Percentiles rank a stretch among this genome's conserved stretches.
Evolutionary conservation across 2,113 vertebrate genomes (phyloP).

Genomic region (Perca fluviatilis): DNA sequence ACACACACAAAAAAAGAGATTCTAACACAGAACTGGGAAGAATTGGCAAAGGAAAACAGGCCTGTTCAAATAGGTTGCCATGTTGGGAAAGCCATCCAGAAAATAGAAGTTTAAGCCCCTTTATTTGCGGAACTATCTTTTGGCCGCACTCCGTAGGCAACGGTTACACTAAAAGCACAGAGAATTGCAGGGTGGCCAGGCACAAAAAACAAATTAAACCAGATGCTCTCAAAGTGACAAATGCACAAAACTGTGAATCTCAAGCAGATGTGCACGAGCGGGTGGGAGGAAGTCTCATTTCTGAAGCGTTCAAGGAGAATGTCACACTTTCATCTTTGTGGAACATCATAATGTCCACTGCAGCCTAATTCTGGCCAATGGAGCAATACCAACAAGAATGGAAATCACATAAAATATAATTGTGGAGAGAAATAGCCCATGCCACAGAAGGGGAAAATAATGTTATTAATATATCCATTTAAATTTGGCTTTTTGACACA

Average conservation of each 20-base stretch:
- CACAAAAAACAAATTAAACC: constrained; percentile 85
- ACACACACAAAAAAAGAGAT: constrained; percentile 6
- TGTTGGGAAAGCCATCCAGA: constrained; percentile 76
- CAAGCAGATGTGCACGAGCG: constrained; percentile 60
- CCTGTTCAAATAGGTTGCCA: constrained; percentile 43
- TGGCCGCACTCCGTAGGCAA: constrained; percentile 79
- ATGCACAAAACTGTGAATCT: constrained; percentile 83
- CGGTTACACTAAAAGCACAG: constrained; percentile 78
- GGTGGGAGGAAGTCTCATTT: constrained; percentile 64
- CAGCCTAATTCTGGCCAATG: constrained; percentile 41
- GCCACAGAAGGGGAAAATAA: constrained; percentile 5
- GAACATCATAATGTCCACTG: constrained; percentile 61
- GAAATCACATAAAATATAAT: constrained; percentile 35
- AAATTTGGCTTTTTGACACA: constrained; percentile 12
- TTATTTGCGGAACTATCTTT: constrained; percentile 87
- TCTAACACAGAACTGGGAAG: constrained; percentile 20
- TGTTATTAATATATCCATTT: constrained; percentile 18
- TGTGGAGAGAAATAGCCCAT: not conserved
- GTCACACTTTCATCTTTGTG: constrained; percentile 72
- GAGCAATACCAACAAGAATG: constrained; percentile 40
- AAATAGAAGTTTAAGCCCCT: constrained; percentile 83
- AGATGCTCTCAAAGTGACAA: constrained; percentile 81
- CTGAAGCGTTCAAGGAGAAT: constrained; percentile 67
- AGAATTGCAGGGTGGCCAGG: constrained; percentile 80
- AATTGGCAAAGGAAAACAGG: constrained; percentile 28